phyloP scores from a whole-genome alignment of 2,797 vertebrate genomes.

The Sebastes ruberrimus region DNA sequence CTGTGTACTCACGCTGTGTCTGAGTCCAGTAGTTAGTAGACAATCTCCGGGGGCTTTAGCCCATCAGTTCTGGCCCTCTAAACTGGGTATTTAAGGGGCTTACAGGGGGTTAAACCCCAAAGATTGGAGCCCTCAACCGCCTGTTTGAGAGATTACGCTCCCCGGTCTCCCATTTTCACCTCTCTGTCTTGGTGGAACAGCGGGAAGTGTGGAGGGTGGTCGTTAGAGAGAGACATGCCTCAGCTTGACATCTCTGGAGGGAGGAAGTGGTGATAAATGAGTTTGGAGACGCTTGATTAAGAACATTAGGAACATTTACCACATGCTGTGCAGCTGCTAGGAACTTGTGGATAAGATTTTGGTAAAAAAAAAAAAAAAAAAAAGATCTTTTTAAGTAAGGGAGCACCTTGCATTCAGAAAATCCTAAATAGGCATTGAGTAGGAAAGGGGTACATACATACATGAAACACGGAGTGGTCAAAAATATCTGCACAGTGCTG shows the following conservation, averaged over 20 bases:
- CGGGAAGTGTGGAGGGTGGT: constrained; percentile 45
- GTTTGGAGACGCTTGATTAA: constrained; percentile 57
- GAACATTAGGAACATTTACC: constrained; percentile 23
- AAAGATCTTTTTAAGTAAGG: neutral
- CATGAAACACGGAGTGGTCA: constrained; percentile 49
- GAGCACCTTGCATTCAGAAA: neutral
- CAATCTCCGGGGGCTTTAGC: constrained; percentile 49
- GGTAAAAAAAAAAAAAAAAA: neutral
- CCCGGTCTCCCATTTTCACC: constrained; percentile 71
- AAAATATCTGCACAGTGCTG: constrained; percentile 55
- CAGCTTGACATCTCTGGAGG: constrained; percentile 64
- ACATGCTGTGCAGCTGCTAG: constrained; percentile 37
- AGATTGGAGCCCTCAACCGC: constrained; percentile 58
- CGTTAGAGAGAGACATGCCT: constrained; percentile 53
- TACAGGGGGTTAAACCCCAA: constrained; percentile 66
- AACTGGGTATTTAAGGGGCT: constrained; percentile 68
- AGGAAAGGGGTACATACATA: neutral
- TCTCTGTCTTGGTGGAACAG: constrained; percentile 52
- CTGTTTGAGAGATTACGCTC: constrained; percentile 66
- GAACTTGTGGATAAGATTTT: constrained; percentile 4
- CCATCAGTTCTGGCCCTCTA: constrained; percentile 69
- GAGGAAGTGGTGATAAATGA: constrained; percentile 60
- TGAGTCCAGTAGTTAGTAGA: constrained; percentile 28
- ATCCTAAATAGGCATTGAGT: too few species aligned
- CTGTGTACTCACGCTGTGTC: constrained; percentile 25